Conservation (phyloP, 1,140 invertebrate genomes). For the Amphibalanus amphitrite region DNA sequence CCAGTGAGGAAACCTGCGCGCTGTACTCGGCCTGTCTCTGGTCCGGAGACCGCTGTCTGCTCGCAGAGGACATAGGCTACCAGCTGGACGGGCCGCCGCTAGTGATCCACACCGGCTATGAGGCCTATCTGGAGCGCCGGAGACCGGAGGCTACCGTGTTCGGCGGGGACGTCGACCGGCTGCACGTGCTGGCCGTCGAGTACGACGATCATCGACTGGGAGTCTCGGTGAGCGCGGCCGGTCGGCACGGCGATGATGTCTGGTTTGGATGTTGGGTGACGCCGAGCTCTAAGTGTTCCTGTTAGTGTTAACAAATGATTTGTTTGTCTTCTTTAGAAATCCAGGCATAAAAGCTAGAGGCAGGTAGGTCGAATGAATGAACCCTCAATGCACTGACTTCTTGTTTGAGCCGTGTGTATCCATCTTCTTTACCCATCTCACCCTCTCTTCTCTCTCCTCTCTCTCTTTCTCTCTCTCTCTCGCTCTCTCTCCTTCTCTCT, state of each 20-base stretch:
- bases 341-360: no score
- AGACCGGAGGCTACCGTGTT: conserved; percentile 12
- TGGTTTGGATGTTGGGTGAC: background rate
- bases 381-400: no score
- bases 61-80: background rate
- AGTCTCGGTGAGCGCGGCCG: conserved; percentile 9
- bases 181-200: conserved; percentile 11
- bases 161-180: conserved; percentile 8
- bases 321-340: no score
- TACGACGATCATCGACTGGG: conserved; percentile 12
- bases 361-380: no score
- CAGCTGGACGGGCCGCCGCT: background rate
- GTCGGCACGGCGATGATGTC: background rate
- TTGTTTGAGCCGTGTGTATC: background rate
- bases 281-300: background rate
- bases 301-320: no score
- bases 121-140: background rate
- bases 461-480: no score
- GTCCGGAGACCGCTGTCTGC: background rate
- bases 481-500: no score
- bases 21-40: background rate
- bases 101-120: background rate
- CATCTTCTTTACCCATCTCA: no score
- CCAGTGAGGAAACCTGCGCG: background rate
- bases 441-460: no score